Conservation (phyloP, 2,888 invertebrate genomes). For the Coelogynopora nodosa region DNA sequence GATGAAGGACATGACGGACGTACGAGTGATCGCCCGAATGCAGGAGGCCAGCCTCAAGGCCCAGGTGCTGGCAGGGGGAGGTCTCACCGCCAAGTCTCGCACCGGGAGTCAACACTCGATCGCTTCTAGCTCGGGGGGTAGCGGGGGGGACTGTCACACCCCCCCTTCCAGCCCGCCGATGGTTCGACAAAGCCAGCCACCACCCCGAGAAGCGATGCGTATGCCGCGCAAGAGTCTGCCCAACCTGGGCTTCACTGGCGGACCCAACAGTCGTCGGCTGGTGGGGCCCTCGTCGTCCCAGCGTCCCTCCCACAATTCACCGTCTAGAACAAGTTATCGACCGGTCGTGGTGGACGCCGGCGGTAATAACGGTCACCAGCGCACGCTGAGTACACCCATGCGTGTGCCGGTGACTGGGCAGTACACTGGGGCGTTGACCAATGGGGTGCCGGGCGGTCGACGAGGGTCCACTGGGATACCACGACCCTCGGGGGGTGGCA, state of each 20-base stretch:
- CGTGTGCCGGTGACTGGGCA: background rate
- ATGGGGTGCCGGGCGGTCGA: background rate
- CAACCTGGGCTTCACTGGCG: background rate
- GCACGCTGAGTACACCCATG: background rate
- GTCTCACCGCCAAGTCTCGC: background rate
- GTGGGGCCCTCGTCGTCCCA: background rate
- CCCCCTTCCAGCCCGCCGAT: background rate
- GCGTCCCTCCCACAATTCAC: background rate
- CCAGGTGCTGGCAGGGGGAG: background rate
- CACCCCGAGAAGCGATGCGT: background rate
- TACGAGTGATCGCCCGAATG: constrained; percentile 59
- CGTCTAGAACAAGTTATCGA: background rate
- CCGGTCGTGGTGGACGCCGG: background rate
- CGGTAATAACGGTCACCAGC: background rate
- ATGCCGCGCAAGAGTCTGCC: background rate
- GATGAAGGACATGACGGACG: constrained; percentile 57
- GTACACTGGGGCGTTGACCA: background rate
- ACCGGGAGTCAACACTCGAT: background rate
- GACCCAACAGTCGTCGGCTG: background rate
- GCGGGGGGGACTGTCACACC: background rate
- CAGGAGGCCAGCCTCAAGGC: constrained; percentile 59
- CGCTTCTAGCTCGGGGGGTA: background rate
- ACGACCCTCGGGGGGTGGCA: too few species aligned
- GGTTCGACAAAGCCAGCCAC: background rate
- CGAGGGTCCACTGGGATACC: background rate